Conservation (phyloP, 1,140 invertebrate genomes). For the Sycophila sp. region DNA sequence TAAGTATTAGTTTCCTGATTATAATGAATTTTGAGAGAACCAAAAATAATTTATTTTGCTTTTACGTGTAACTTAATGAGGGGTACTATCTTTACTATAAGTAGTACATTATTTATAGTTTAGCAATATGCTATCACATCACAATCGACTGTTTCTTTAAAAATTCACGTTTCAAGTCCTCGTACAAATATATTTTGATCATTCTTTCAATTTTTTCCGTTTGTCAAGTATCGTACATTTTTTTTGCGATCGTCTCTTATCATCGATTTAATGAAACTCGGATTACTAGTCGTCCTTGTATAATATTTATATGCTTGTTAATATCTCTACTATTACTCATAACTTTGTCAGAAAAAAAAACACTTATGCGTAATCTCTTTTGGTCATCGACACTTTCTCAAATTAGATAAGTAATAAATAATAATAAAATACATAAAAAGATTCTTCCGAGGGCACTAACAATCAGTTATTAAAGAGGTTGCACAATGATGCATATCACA, state of each 20-base stretch:
- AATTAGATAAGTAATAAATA: neutral
- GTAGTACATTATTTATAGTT: too few relatives aligned
- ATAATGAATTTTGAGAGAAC: too few relatives aligned
- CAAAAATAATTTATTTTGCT: too few relatives aligned
- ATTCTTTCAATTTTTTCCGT: constrained; percentile 42
- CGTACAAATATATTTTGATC: constrained; percentile 34
- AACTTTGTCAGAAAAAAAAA: constrained; percentile 1
- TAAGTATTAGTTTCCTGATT: too few relatives aligned
- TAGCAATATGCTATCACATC: too few relatives aligned
- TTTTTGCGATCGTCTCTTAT: constrained; percentile 16
- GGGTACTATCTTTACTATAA: too few relatives aligned
- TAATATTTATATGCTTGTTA: constrained; percentile 37
- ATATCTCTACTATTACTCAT: constrained; percentile 13
- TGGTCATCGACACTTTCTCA: constrained; percentile 26
- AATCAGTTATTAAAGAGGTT: constrained; percentile 10
- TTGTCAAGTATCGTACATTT: constrained; percentile 20
- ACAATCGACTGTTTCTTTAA: too few relatives aligned
- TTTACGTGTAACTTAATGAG: too few relatives aligned
- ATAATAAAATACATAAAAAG: constrained; percentile 9
- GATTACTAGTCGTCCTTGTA: constrained; percentile 41
- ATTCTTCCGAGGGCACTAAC: constrained; percentile 19
- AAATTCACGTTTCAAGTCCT: constrained; percentile 25
- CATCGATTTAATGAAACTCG: constrained; percentile 23
- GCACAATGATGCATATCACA: constrained; percentile 32
- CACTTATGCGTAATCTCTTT: constrained; percentile 11